Percentiles rank a stretch among this genome's conserved stretches.
Evolutionary conservation across 2,113 vertebrate genomes (phyloP).

Genomic region (Eurypyga helias): DNA sequence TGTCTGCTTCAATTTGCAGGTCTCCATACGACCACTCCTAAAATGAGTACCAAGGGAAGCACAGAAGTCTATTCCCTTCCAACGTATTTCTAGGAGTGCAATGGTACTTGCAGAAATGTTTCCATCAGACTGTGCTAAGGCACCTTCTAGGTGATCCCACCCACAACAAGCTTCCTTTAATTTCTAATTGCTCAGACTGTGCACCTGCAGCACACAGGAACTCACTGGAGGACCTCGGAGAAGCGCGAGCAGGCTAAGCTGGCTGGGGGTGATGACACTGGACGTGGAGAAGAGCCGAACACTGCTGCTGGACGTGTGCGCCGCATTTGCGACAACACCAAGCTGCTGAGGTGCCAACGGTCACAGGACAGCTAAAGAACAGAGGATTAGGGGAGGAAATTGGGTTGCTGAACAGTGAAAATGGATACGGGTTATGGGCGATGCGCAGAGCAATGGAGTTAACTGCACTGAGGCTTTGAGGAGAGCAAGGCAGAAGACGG

Average conservation of each 20-base stretch:
- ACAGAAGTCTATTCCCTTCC: neutral
- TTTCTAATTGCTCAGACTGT: neutral
- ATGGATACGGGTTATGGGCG: neutral
- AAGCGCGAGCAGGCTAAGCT: neutral
- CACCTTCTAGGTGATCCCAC: neutral
- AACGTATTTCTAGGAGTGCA: neutral
- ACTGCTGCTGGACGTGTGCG: accelerated
- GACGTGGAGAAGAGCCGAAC: neutral
- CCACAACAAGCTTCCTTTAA: neutral
- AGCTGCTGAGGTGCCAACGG: neutral
- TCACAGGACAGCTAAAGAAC: neutral
- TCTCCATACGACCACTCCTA: neutral
- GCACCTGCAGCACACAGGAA: neutral
- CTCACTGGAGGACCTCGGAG: neutral
- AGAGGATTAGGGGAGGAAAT: neutral
- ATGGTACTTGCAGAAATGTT: neutral
- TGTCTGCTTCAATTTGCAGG: neutral
- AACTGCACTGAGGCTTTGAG: neutral
- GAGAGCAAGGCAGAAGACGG: neutral
- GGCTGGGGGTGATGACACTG: neutral
- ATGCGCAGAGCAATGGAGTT: neutral
- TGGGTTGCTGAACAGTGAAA: neutral
- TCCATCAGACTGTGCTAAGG: neutral
- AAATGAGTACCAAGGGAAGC: neutral
- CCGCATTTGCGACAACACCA: neutral